A percentile compares a stretch with the other conserved stretches of the same genome.
Evolutionary conservation across 2,797 vertebrate genomes (phyloP).

Genomic region (Holocentrus rufus): DNA sequence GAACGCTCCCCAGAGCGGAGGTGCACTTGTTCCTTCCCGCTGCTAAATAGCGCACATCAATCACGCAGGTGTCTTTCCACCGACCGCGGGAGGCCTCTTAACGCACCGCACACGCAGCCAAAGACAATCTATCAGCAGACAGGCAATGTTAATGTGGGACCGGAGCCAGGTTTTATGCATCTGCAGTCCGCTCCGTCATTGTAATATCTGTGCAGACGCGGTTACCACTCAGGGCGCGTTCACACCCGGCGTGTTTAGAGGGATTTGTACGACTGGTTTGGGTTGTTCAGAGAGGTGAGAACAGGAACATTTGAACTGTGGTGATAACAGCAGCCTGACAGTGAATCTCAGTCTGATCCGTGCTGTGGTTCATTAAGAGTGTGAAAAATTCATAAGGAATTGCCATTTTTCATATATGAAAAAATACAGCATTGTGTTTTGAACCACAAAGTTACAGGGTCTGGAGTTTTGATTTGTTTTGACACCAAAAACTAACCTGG

Average conservation of each 20-base stretch:
- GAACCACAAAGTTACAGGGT: no score
- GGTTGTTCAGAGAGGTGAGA: slow-evolving; percentile 71
- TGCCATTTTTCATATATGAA: no score
- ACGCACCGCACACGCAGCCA: slow-evolving; percentile 63
- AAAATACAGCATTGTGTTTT: no score
- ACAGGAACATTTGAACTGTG: slow-evolving; percentile 10
- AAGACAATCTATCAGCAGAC: slow-evolving; percentile 67
- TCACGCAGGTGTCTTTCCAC: slow-evolving; percentile 72
- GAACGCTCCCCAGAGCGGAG: slow-evolving; percentile 84
- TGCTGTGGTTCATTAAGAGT: no score
- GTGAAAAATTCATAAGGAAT: no score
- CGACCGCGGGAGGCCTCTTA: slow-evolving; percentile 55
- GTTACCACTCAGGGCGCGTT: slow-evolving; percentile 15
- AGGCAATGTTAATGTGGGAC: slow-evolving; percentile 58
- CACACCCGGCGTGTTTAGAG: background rate
- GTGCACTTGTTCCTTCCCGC: slow-evolving; percentile 78
- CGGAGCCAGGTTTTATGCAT: slow-evolving; percentile 59
- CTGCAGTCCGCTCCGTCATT: slow-evolving; percentile 53
- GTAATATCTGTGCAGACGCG: slow-evolving; percentile 19
- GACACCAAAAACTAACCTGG: no score
- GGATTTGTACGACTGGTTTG: background rate
- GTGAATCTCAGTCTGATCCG: no score
- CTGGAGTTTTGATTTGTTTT: no score
- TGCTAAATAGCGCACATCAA: slow-evolving; percentile 72
- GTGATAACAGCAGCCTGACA: no score